Base-by-base conservation (phyloP, 2,113 vertebrate species). In the Protomyctophum bolini region DNA sequence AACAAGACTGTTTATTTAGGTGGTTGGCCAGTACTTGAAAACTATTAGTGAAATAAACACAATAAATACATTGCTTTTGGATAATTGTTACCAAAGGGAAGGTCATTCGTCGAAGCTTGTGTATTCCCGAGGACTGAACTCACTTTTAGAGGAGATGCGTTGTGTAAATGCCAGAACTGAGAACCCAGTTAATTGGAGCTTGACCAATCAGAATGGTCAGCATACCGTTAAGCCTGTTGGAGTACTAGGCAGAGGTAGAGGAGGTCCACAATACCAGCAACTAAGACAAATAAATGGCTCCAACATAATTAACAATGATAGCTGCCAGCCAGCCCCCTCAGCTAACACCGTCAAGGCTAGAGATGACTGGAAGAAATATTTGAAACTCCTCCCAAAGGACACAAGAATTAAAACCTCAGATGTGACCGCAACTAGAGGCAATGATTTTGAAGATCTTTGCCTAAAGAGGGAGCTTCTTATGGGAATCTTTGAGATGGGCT, bases 401-500 rank as follows among this genome's bases (percentile, higher is more conserved):
- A 93, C 95, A 94, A 94, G 98, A 90, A 99, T 99, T 91, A 98
- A 93, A 95, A 99, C 98, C 92, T 98, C 97, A 93, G 98, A 99
- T 76, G 98, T 99, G 92, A 99, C 98, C 61, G 96, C 98, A 88
- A 99, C 98, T 86, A 99, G 99, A 95, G 98, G 98, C 94, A 99
- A 99, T 60, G 98, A 99, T 81, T 99, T 99, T 98, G 98, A 99
- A 94, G 98, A 99, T 95, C 99, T 99, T 85, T 99, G 98, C 92
- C 94, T 99, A 86, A 99, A 99, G 92, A 94, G 97, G 88, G 98
- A 99, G 94, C 92, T 99, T 86, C 93, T 99, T 75, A 99, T 99
- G 98, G 98, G 98, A 90, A 99, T 99, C 94, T 99, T 99, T 94
- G 98, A 99, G 94, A 99, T 99, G 98, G 98, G 98, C 92, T 99